Conservation (phyloP, 2,888 invertebrate genomes). For the Sericinus montela region DNA sequence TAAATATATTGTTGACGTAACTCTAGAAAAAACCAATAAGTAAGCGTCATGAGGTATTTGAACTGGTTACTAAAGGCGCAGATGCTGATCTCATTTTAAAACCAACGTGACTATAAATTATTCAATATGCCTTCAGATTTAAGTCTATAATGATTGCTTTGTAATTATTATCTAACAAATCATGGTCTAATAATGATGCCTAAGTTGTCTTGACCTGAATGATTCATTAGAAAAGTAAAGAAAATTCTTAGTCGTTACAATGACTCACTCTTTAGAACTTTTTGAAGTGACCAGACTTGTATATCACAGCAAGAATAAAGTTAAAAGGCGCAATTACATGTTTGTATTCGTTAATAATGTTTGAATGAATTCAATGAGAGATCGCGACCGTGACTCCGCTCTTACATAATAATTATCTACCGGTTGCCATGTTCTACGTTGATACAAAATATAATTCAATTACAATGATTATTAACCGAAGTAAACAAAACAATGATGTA, state of each 20-base stretch:
- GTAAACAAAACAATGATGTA: no score
- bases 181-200: no score
- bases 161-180: no score
- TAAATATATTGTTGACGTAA: conserved; percentile 14
- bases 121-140: no score
- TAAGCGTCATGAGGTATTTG: conserved; percentile 9
- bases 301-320: no score
- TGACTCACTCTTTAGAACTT: neutral
- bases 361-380: conserved; percentile 25
- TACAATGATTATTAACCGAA: no score
- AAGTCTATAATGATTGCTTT: neutral
- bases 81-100: conserved; percentile 11
- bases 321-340: neutral
- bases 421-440: conserved; percentile 14
- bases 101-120: neutral
- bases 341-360: conserved; percentile 1
- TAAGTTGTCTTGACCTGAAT: conserved; percentile 6
- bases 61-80: conserved; percentile 1
- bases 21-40: conserved; percentile 4
- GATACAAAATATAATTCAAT: neutral
- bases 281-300: neutral
- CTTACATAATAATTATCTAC: conserved; percentile 30
- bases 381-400: conserved; percentile 32
- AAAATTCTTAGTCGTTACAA: neutral
- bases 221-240: neutral